Conservation (phyloP, 2,113 vertebrate genomes). For the Mola mola region DNA sequence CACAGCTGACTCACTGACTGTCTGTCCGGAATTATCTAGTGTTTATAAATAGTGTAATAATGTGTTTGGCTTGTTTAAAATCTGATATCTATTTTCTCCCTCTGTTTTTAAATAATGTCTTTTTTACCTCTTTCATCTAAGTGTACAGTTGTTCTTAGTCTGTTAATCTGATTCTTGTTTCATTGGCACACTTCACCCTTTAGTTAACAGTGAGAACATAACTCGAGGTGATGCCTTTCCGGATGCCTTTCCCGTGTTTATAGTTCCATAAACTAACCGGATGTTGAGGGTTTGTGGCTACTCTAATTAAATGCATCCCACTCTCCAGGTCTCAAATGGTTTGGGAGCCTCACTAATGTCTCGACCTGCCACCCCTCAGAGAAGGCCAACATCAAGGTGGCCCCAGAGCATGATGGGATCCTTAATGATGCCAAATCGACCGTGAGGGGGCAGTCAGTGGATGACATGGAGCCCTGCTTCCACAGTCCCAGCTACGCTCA, state of each 20-base stretch:
- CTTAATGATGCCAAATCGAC: conserved; percentile 33
- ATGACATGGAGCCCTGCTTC: conserved; percentile 80
- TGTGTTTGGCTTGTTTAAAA: too few relatives aligned
- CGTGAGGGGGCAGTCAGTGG: conserved; percentile 61
- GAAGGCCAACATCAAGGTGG: conserved; percentile 31
- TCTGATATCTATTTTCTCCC: too few relatives aligned
- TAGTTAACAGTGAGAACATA: neutral
- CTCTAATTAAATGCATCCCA: neutral
- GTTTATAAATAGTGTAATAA: too few relatives aligned
- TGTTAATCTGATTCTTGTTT: too few relatives aligned
- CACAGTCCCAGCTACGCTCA: conserved; percentile 79
- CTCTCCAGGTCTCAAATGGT: conserved; percentile 81
- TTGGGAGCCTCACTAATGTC: conserved; percentile 86
- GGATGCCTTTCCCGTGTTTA: too few relatives aligned
- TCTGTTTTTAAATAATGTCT: too few relatives aligned
- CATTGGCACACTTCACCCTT: too few relatives aligned
- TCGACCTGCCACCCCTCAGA: conserved; percentile 60
- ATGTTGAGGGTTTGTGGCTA: neutral
- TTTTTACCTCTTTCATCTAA: too few relatives aligned
- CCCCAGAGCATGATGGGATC: conserved; percentile 7
- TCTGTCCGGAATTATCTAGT: too few relatives aligned
- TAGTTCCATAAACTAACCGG: neutral
- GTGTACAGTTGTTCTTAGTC: too few relatives aligned
- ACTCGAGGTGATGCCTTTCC: too few relatives aligned
- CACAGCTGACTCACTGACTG: too few relatives aligned